phyloP scores from a whole-genome alignment of 1,140 invertebrate species.

The Bombus cullumanus region DNA sequence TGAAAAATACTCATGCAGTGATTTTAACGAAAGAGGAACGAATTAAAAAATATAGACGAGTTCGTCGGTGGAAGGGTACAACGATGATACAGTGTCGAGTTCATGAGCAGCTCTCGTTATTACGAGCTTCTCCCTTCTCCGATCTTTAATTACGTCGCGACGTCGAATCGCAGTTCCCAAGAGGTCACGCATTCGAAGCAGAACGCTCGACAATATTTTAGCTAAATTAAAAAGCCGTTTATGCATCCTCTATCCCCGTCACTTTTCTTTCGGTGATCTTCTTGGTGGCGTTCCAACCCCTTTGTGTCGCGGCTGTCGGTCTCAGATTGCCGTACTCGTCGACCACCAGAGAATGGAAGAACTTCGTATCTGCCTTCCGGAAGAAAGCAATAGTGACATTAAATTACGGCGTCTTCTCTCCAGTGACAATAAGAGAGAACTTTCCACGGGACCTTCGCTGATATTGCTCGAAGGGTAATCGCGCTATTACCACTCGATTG shows the following conservation, averaged over 20 bases:
- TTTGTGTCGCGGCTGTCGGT: slow-evolving; percentile 4
- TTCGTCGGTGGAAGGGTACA: background rate
- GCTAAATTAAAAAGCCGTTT: slow-evolving; percentile 65
- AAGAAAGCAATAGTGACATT: slow-evolving; percentile 38
- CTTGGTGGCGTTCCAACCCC: slow-evolving; percentile 9
- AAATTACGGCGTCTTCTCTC: slow-evolving; percentile 21
- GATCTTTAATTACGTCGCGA: no score
- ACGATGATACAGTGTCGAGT: background rate
- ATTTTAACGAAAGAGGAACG: background rate
- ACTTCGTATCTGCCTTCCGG: slow-evolving; percentile 31
- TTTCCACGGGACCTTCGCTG: slow-evolving; percentile 9
- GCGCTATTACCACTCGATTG: slow-evolving; percentile 8
- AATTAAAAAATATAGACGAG: slow-evolving; percentile 9
- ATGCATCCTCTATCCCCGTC: background rate
- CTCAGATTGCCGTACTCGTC: background rate
- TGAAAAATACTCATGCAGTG: background rate
- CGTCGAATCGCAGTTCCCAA: background rate
- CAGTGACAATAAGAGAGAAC: slow-evolving; percentile 12
- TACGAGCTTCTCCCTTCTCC: background rate
- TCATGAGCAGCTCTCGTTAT: slow-evolving; percentile 28
- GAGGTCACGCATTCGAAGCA: slow-evolving; percentile 3
- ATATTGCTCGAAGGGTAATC: slow-evolving; percentile 27
- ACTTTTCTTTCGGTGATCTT: background rate
- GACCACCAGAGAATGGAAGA: background rate
- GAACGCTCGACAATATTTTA: slow-evolving; percentile 50